Evolutionary conservation across 2,888 invertebrate species (phyloP).

Genomic region (Andrena camellia): DNA sequence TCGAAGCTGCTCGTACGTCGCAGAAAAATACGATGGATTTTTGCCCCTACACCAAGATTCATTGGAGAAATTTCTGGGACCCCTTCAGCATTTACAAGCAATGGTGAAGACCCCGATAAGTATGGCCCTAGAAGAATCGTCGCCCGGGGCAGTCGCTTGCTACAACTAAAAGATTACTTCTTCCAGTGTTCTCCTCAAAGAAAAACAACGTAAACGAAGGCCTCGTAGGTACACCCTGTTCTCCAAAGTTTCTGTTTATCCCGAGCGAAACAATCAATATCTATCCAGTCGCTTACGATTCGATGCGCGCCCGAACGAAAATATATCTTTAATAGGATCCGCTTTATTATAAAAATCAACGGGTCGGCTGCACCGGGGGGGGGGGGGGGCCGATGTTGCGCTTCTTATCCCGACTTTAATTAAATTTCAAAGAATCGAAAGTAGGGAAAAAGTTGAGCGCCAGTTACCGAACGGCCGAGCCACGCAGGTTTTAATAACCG

Average conservation of each 20-base stretch:
- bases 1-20: constrained; percentile 33
- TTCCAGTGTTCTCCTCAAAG: too few relatives aligned
- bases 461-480: constrained; percentile 54
- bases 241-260: not conserved
- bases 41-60: too few relatives aligned
- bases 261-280: not conserved
- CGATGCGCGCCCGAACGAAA: not conserved
- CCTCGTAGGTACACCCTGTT: not conserved
- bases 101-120: too few relatives aligned
- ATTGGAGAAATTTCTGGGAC: too few relatives aligned
- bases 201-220: not conserved
- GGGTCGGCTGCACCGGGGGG: constrained; percentile 34
- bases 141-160: too few relatives aligned
- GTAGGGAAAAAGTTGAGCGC: constrained; percentile 62
- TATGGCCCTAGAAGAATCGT: too few relatives aligned
- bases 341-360: constrained; percentile 50
- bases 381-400: constrained; percentile 39
- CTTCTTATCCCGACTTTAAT: constrained; percentile 68
- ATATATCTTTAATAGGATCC: constrained; percentile 41
- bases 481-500: constrained; percentile 79
- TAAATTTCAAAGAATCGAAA: constrained; percentile 75
- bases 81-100: too few relatives aligned
- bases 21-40: too few relatives aligned
- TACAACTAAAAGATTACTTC: too few relatives aligned
- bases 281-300: not conserved